Percentiles rank a stretch among this genome's conserved stretches.
Conservation (phyloP, 2,888 invertebrate species). For the Nomada hirtipes region DNA sequence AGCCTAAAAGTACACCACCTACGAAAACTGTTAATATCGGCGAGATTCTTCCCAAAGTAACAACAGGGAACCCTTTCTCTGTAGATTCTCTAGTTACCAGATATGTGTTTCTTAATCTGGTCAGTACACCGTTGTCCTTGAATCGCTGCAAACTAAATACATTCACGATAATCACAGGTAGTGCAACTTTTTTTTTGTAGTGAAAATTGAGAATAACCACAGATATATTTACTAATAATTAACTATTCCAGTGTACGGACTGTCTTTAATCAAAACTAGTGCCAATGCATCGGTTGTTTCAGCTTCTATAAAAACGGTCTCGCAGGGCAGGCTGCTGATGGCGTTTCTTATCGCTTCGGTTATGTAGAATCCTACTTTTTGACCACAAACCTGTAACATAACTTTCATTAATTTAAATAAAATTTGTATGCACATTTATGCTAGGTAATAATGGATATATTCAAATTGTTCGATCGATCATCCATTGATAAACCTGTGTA, state of each 20-base stretch:
- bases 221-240: conserved; percentile 69
- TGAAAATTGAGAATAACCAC: background rate
- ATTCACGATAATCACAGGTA: background rate
- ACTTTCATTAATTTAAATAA: background rate
- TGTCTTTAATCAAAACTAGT: conserved; percentile 67
- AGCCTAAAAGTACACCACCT: conserved; percentile 63
- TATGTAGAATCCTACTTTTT: conserved; percentile 73
- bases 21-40: conserved; percentile 71
- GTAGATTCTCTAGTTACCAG: background rate
- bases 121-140: conserved; percentile 72
- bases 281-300: conserved; percentile 72
- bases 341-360: conserved; percentile 67
- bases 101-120: conserved; percentile 63
- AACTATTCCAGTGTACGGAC: conserved; percentile 71
- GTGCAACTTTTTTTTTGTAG: too few relatives aligned
- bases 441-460: background rate
- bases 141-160: conserved; percentile 72
- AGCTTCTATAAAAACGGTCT: conserved; percentile 67
- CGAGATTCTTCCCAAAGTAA: conserved; percentile 66
- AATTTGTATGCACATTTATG: too few relatives aligned
- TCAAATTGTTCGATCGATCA: background rate
- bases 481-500: conserved; percentile 62
- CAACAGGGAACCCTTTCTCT: conserved; percentile 25
- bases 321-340: conserved; percentile 66
- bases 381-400: conserved; percentile 70